phyloP scores from a whole-genome alignment of 2,888 invertebrate species.

The Luperina nickerlii region DNA sequence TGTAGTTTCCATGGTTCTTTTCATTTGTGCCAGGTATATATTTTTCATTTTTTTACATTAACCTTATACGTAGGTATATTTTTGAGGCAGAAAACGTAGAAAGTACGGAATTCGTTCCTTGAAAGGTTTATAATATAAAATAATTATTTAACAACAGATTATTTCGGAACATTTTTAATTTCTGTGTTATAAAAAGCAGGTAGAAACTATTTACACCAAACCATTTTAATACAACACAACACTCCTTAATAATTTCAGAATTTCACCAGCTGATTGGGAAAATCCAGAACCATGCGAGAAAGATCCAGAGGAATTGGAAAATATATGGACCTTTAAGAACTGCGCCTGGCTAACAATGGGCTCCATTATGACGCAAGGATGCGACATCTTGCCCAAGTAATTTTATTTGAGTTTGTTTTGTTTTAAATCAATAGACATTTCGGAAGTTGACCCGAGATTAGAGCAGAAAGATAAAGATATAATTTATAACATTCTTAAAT shows the following conservation, averaged over 20 bases:
- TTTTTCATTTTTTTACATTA: not conserved
- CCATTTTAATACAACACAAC: not conserved
- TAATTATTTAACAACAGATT: not conserved
- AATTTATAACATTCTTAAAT: not conserved
- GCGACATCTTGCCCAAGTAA: conserved; percentile 97
- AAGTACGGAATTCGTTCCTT: not conserved
- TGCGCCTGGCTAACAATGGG: conserved; percentile 98
- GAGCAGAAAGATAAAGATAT: not conserved
- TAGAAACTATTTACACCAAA: not conserved
- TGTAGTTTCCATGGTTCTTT: conserved; percentile 95
- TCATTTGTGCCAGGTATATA: conserved; percentile 93
- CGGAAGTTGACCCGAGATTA: not conserved
- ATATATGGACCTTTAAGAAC: conserved; percentile 96
- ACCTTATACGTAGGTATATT: not conserved
- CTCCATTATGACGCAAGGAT: conserved; percentile 97
- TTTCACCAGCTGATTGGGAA: conserved; percentile 98
- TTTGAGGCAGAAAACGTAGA: not conserved
- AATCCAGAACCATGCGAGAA: conserved; percentile 97
- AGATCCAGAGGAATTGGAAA: conserved; percentile 96
- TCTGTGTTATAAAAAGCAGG: not conserved
- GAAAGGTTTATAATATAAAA: not conserved
- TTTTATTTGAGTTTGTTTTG: not conserved
- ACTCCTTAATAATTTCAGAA: conserved; percentile 86
- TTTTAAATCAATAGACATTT: not conserved
- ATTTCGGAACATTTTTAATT: not conserved